These are phyloP conservation scores for Uropetala carovei DNA, from an alignment of 2,888 invertebrate genomes.

Conservation along the genomic window DNA sequence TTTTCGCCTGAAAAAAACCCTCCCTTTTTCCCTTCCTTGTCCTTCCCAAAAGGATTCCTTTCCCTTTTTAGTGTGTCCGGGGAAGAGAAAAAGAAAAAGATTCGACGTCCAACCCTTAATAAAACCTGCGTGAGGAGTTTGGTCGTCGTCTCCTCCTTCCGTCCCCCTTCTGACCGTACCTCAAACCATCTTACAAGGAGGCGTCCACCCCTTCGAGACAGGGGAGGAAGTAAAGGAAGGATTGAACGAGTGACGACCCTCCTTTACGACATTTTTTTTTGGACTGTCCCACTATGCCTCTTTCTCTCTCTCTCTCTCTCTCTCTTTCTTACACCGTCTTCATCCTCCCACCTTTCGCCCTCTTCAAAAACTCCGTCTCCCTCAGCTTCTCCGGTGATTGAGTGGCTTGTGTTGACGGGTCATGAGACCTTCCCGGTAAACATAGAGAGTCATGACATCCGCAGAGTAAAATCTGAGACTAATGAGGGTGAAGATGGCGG, in stretches of 20 bases:
- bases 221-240: neutral
- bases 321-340: neutral
- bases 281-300: neutral
- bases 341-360: neutral
- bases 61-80: slow-evolving; percentile 28
- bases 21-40: neutral
- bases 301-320: neutral
- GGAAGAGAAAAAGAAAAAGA: neutral
- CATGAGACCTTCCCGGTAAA: slow-evolving; percentile 64
- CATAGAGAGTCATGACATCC: slow-evolving; percentile 62
- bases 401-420: slow-evolving; percentile 63
- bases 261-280: slow-evolving; percentile 19
- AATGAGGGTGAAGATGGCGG: slow-evolving; percentile 21
- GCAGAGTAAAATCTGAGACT: slow-evolving; percentile 64
- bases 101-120: slow-evolving; percentile 37
- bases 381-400: slow-evolving; percentile 33
- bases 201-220: neutral
- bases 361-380: neutral
- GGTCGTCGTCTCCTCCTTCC: neutral
- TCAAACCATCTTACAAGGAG: too few relatives aligned
- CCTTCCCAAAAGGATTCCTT: slow-evolving; percentile 39
- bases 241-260: neutral
- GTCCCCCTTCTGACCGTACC: neutral
- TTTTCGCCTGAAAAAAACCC: neutral
- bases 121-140: neutral